phyloP scores from a whole-genome alignment of 2,113 vertebrate genomes.

The Podocnemis expansa region DNA sequence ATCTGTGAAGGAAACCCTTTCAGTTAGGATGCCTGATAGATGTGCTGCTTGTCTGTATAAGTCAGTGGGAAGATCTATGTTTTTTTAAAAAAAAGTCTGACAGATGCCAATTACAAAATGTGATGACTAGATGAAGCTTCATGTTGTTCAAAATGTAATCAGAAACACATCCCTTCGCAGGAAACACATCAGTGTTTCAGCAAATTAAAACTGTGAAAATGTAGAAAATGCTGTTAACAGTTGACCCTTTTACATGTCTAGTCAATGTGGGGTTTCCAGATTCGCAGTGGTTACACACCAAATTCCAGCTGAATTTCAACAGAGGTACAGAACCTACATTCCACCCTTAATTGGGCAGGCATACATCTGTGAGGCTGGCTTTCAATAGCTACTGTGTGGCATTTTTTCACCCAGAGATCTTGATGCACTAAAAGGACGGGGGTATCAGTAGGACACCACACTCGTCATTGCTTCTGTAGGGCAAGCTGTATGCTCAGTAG shows the following conservation, averaged over 20 bases:
- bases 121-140: neutral
- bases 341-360: neutral
- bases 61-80: neutral
- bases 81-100: fast-evolving
- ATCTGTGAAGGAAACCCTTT: neutral
- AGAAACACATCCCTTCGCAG: neutral
- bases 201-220: neutral
- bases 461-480: neutral
- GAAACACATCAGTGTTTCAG: neutral
- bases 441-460: neutral
- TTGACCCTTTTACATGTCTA: neutral
- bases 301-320: neutral
- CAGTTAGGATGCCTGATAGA: neutral
- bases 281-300: neutral
- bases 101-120: neutral
- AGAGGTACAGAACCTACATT: neutral
- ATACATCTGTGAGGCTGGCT: neutral
- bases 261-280: neutral
- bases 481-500: neutral
- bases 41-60: neutral
- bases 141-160: neutral
- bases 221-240: neutral
- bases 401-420: neutral
- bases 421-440: neutral
- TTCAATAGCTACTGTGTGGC: neutral